Conservation (phyloP, 2,888 invertebrate genomes). For the Ormyrus labotus region DNA sequence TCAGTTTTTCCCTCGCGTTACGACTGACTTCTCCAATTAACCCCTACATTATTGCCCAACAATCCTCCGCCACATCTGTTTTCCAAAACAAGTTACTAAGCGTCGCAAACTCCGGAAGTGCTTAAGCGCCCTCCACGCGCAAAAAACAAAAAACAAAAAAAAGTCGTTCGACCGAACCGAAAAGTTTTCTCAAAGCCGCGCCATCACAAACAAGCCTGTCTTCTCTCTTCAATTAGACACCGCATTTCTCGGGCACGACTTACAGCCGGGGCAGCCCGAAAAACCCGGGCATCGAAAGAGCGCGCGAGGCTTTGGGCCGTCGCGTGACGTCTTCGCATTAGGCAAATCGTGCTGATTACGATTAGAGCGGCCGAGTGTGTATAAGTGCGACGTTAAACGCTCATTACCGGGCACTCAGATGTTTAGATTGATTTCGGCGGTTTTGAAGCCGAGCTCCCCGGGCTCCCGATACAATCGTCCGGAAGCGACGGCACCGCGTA, state of each 20-base stretch:
- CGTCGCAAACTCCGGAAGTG: not conserved
- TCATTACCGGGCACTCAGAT: constrained; percentile 34
- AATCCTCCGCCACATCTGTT: not conserved
- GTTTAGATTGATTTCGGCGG: constrained; percentile 26
- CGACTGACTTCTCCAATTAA: too few relatives aligned
- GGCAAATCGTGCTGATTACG: constrained; percentile 34
- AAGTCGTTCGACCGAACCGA: not conserved
- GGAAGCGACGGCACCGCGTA: too few relatives aligned
- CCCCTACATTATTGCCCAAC: too few relatives aligned
- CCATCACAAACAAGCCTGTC: not conserved
- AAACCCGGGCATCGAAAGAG: not conserved
- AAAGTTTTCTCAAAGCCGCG: too few relatives aligned
- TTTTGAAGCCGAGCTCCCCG: constrained; percentile 10
- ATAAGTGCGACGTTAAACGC: constrained; percentile 30
- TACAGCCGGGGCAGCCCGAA: too few relatives aligned
- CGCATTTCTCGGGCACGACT: constrained; percentile 35
- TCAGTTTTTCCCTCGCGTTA: too few relatives aligned
- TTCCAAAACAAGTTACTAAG: constrained; percentile 2
- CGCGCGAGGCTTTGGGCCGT: not conserved
- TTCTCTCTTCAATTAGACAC: constrained; percentile 14
- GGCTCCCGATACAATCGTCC: not conserved
- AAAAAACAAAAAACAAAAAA: not conserved
- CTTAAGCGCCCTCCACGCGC: not conserved
- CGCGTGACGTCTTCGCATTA: constrained; percentile 22
- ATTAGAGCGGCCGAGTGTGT: not conserved